Evolutionary conservation across 1,140 invertebrate genomes (phyloP).

Genomic region (Condylostylus longicornis): DNA sequence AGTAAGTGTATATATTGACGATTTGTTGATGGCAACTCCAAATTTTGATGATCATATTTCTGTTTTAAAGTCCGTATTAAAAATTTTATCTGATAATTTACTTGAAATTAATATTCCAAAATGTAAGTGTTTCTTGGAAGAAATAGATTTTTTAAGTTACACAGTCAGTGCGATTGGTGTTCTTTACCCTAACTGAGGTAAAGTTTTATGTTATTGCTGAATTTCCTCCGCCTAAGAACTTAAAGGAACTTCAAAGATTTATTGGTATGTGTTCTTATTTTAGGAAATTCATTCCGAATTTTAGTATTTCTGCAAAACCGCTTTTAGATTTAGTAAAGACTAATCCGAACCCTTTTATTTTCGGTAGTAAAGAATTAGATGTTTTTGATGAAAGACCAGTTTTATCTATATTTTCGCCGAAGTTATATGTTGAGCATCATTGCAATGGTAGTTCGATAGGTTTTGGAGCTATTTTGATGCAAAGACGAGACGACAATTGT

Average conservation of each 20-base stretch:
- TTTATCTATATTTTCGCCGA: slow-evolving; percentile 12
- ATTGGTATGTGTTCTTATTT: slow-evolving; percentile 8
- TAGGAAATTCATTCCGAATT: slow-evolving; percentile 6
- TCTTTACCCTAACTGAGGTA: not conserved
- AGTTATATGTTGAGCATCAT: no score
- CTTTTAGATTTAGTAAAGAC: slow-evolving; percentile 12
- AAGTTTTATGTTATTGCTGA: slow-evolving; percentile 5
- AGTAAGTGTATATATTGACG: slow-evolving; percentile 11
- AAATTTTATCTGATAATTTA: slow-evolving; percentile 1
- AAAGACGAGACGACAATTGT: no score
- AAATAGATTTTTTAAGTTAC: slow-evolving; percentile 11
- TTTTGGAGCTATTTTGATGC: no score
- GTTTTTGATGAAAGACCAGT: slow-evolving; percentile 11
- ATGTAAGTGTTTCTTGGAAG: slow-evolving; percentile 5
- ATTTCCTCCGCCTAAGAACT: slow-evolving; percentile 5
- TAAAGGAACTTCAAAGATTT: slow-evolving; percentile 8
- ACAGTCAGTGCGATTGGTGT: slow-evolving; percentile 1
- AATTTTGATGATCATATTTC: slow-evolving; percentile 9
- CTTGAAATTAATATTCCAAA: slow-evolving; percentile 8
- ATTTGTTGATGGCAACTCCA: slow-evolving; percentile 8
- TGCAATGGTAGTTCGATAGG: no score
- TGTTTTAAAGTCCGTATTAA: slow-evolving; percentile 7
- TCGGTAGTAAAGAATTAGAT: slow-evolving; percentile 2
- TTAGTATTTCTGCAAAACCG: slow-evolving; percentile 10
- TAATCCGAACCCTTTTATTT: slow-evolving; percentile 8